Conservation (phyloP, 2,888 invertebrate species). For the Arctia plantaginis region DNA sequence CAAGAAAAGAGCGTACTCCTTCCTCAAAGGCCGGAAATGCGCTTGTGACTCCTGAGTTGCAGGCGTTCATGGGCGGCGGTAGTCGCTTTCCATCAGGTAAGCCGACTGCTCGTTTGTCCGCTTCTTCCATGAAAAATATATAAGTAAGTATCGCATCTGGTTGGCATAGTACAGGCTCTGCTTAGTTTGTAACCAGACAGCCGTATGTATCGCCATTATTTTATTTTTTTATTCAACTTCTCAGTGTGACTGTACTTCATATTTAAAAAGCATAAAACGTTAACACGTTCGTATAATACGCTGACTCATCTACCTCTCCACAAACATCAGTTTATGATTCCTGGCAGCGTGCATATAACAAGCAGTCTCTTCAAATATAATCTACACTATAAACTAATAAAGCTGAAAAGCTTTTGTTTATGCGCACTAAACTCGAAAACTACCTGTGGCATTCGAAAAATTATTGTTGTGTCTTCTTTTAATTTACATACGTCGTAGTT, state of each 20-base stretch:
- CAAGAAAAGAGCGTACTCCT: no score
- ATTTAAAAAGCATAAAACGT: conserved; percentile 13
- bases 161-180: no score
- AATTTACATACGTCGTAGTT: background rate
- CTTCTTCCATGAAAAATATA: no score
- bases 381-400: background rate
- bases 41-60: no score
- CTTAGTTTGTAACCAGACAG: no score
- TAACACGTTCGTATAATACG: background rate
- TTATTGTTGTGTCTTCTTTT: background rate
- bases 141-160: no score
- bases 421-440: background rate
- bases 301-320: conserved; percentile 14
- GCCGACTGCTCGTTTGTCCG: no score
- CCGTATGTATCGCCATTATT: background rate
- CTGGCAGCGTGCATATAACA: background rate
- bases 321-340: background rate
- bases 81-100: no score
- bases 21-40: no score
- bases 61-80: no score
- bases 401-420: background rate
- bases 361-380: background rate
- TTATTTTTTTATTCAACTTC: background rate
- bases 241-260: background rate
- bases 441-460: background rate